Evolutionary conservation across 2,888 invertebrate species (phyloP).

Genomic region (Drosophila sordidapex): DNA sequence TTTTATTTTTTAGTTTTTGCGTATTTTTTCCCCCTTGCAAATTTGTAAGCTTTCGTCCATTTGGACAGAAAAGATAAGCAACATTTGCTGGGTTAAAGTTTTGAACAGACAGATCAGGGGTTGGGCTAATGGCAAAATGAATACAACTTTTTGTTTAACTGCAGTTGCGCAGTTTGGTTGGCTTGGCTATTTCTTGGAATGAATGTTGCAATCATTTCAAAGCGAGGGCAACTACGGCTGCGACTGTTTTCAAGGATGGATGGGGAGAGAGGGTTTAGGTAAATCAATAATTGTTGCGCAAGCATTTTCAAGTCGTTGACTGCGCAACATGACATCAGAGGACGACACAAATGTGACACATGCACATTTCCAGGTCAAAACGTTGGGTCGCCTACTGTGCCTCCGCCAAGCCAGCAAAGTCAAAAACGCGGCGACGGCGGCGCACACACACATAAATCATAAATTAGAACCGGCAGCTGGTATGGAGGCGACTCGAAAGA

Average conservation of each 20-base stretch:
- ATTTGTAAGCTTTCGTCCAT: conserved; percentile 52
- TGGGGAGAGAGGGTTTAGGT: conserved; percentile 11
- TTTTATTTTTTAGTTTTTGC: conserved; percentile 10
- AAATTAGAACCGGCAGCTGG: conserved; percentile 74
- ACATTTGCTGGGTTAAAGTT: conserved; percentile 12
- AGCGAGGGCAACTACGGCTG: background rate
- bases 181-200: conserved; percentile 54
- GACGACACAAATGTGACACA: conserved; percentile 43
- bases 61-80: conserved; percentile 59
- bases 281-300: conserved; percentile 70
- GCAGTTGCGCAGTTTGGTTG: conserved; percentile 38
- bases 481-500: conserved; percentile 36
- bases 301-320: conserved; percentile 52
- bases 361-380: conserved; percentile 69
- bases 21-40: conserved; percentile 24
- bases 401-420: conserved; percentile 21
- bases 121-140: conserved; percentile 37
- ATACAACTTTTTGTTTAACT: conserved; percentile 57
- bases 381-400: conserved; percentile 66
- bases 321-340: conserved; percentile 62
- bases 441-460: conserved; percentile 64
- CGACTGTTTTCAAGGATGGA: conserved; percentile 12
- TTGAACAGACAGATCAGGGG: conserved; percentile 1
- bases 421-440: conserved; percentile 23
- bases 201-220: conserved; percentile 59